These are phyloP conservation scores for Molorchus minor DNA, from an alignment of 2,888 invertebrate genomes.

Conservation along the genomic window DNA sequence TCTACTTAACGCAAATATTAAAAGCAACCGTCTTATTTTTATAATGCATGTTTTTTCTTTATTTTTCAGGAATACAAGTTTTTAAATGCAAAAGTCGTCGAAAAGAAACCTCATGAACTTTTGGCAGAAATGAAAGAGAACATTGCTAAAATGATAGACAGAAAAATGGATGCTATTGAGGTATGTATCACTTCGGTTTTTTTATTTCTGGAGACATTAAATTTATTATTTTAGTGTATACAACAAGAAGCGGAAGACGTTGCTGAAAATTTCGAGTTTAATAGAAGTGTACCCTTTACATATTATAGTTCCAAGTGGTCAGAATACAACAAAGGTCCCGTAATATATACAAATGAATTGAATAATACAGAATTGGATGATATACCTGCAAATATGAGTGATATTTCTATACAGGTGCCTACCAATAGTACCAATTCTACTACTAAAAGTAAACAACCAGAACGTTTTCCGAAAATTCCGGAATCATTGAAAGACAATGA, in stretches of 20 bases:
- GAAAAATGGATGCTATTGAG: constrained; percentile 90
- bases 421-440: no score
- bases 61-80: constrained; percentile 76
- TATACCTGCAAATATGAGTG: no score
- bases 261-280: constrained; percentile 71
- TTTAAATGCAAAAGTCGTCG: constrained; percentile 80
- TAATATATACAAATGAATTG: no score
- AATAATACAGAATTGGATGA: no score
- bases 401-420: no score
- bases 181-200: no score
- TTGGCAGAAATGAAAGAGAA: constrained; percentile 82
- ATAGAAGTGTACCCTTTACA: constrained; percentile 61
- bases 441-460: no score
- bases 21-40: neutral
- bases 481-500: constrained; percentile 38
- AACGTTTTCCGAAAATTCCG: constrained; percentile 46
- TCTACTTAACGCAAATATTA: neutral
- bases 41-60: constrained; percentile 3
- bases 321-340: constrained; percentile 48
- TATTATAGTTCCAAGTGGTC: constrained; percentile 90
- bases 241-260: constrained; percentile 77
- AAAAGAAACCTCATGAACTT: constrained; percentile 81
- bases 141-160: constrained; percentile 84
- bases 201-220: no score
- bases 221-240: constrained; percentile 72